phyloP scores from a whole-genome alignment of 2,888 invertebrate species.

The Monopis laevigella region DNA sequence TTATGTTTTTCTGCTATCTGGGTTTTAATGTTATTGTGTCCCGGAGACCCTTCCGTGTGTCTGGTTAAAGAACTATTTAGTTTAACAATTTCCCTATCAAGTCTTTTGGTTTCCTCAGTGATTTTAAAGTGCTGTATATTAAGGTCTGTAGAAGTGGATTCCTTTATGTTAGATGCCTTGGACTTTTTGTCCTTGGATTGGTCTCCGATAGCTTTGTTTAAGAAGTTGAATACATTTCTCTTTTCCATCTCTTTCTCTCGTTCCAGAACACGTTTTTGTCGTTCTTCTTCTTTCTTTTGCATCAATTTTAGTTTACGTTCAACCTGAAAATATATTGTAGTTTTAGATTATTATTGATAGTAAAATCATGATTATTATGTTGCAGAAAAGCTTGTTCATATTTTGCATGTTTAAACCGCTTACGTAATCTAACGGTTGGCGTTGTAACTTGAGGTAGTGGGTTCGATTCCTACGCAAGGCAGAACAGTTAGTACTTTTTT shows the following conservation, averaged over 20 bases:
- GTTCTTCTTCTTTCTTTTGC: slow-evolving; percentile 71
- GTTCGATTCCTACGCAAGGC: no score
- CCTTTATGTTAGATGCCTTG: slow-evolving; percentile 41
- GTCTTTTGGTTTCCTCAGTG: slow-evolving; percentile 73
- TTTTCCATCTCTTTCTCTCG: slow-evolving; percentile 68
- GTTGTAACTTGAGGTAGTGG: no score
- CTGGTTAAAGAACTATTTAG: slow-evolving; percentile 72
- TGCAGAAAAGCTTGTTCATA: no score
- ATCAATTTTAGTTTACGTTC: slow-evolving; percentile 74
- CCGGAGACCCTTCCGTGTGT: slow-evolving; percentile 67
- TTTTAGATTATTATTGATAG: background rate
- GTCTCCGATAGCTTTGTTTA: slow-evolving; percentile 72
- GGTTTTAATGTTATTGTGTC: slow-evolving; percentile 68
- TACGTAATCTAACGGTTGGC: no score
- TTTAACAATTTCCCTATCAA: slow-evolving; percentile 73
- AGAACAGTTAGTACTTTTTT: no score
- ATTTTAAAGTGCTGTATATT: slow-evolving; percentile 79
- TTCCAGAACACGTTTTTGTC: slow-evolving; percentile 71
- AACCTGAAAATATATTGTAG: slow-evolving; percentile 34
- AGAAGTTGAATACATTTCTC: slow-evolving; percentile 78
- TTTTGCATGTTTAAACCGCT: no score
- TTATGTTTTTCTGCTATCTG: slow-evolving; percentile 70
- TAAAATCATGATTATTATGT: no score
- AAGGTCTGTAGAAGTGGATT: slow-evolving; percentile 71
- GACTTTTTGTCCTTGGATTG: slow-evolving; percentile 26